A percentile compares a stretch with the other conserved stretches of the same genome.
Evolutionary conservation across 2,113 vertebrate species (phyloP).

Genomic region (Hemiscyllium ocellatum): DNA sequence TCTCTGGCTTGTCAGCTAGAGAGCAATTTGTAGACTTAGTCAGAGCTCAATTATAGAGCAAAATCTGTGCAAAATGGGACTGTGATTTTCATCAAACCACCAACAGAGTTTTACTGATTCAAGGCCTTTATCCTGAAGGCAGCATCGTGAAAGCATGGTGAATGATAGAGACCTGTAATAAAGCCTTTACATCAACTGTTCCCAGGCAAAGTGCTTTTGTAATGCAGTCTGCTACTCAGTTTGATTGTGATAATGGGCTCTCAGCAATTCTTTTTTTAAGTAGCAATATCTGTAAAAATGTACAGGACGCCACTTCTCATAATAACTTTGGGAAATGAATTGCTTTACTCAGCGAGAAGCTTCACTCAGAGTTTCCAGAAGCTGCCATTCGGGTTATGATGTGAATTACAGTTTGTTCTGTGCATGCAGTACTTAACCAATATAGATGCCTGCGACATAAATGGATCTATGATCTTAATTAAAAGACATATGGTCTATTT

Average conservation of each 20-base stretch:
- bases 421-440: neutral
- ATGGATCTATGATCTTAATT: neutral
- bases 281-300: neutral
- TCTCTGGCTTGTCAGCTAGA: neutral
- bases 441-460: neutral
- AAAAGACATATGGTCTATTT: neutral
- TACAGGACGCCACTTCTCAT: neutral
- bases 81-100: neutral
- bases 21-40: neutral
- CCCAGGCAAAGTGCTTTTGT: conserved; percentile 21
- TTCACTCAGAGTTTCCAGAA: neutral
- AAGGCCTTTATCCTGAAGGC: neutral
- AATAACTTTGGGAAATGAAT: neutral
- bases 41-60: neutral
- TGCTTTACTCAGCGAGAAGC: neutral
- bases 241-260: conserved; percentile 19
- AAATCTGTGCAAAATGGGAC: neutral
- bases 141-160: neutral
- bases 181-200: conserved; percentile 4
- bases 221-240: neutral
- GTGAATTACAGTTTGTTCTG: neutral
- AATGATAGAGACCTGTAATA: conserved; percentile 21
- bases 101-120: conserved; percentile 5
- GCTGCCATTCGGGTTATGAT: neutral
- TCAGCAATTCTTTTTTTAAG: neutral